A percentile compares a stretch with the other conserved stretches of the same genome.
Evolutionary conservation across 2,113 vertebrate genomes (phyloP).

Genomic region (Crocuta crocuta): DNA sequence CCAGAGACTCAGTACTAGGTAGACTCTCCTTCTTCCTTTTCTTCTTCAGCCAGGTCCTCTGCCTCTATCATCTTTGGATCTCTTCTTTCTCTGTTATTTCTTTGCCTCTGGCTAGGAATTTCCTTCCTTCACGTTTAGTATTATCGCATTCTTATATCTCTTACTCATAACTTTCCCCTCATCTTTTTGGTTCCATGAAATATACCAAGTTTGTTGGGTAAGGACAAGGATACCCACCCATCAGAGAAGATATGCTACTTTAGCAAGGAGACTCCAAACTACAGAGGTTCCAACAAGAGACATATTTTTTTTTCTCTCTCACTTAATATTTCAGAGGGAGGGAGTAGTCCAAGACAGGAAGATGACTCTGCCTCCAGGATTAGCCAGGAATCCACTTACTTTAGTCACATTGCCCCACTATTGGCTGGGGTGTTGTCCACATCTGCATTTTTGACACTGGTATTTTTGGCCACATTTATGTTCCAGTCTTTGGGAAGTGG

Average conservation of each 20-base stretch:
- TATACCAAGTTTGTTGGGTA: not conserved
- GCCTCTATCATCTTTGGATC: not conserved
- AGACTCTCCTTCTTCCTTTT: not conserved
- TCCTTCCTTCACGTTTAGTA: not conserved
- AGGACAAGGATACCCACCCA: not conserved
- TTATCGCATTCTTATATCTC: not conserved
- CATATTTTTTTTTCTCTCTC: not conserved
- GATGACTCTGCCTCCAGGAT: not conserved
- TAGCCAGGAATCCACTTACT: not conserved
- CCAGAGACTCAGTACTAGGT: not conserved
- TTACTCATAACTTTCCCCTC: not conserved
- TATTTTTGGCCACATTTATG: not conserved
- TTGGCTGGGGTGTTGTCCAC: not conserved
- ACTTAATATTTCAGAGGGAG: not conserved
- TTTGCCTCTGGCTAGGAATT: not conserved
- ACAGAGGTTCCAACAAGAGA: not conserved
- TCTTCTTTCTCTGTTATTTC: not conserved
- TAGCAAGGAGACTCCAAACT: not conserved
- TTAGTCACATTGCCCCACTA: not conserved
- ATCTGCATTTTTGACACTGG: not conserved
- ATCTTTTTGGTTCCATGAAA: not conserved
- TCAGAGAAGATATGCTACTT: not conserved
- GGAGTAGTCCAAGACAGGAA: not conserved
- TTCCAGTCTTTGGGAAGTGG: not conserved
- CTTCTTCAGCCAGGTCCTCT: not conserved